Base-by-base conservation (phyloP, 2,797 vertebrate genomes). In the Anguilla anguilla region DNA sequence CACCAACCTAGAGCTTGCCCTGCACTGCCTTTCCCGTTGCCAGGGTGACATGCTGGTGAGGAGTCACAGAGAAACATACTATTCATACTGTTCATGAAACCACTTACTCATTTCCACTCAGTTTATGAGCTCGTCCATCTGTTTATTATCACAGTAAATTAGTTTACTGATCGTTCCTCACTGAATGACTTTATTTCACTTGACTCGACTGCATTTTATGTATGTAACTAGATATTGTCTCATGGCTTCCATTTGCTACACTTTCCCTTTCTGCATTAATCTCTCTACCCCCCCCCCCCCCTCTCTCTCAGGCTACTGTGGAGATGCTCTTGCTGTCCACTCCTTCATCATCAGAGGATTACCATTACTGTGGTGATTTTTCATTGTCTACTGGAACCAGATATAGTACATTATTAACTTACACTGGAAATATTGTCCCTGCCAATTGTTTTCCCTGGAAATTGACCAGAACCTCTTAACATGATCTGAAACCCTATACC, bases 281-380 rank as follows among this genome's bases (percentile, higher is more conserved):
- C 25, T 79, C 89, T 43, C 55, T 72, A 28, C 81, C 22, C 64
- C 87, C 43, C 22, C 43, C 39, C 9, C 17, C n/a, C 57, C 85
- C 55, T 17, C 74, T 86, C 25, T 57, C 31, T 57, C 72, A 97
- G 97, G 94, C 90, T 46, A 92, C 96, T 0, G 85, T 97, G 91
- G 96, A 96, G 90, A 94, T 95, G 94, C 88, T 97, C 89, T 90
- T 97, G 87, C 94, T 96, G 88, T 93, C 92, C 59, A 91, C 91
- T 59, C 92, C 94, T 0, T 91, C 89, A 61, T 93, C 94, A 9
- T 86, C 93, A 86, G 94, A 93, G 88, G 93, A 94, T 92, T 96
- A 97, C 92, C 96, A 96, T 90, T 97, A 97, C 92, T 92, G 95
- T 79, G 97, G 97, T 97, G 95, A 93, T 88, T 86, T 90, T 83